Conservation (phyloP, 2,888 invertebrate species). For the Epirrhoe alternata region DNA sequence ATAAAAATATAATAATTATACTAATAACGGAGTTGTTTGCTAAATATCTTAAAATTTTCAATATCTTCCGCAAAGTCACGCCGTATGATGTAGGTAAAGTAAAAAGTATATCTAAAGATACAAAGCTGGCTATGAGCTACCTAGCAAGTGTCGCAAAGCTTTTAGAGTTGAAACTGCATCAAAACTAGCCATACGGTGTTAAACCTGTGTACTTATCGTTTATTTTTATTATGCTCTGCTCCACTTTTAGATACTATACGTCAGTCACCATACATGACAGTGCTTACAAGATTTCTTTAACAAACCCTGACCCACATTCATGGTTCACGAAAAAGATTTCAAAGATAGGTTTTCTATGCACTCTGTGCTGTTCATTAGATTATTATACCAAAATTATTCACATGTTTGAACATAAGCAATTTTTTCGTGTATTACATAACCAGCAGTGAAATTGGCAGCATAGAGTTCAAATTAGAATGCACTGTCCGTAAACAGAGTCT, state of each 20-base stretch:
- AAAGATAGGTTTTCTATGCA: constrained; percentile 45
- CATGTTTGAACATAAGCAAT: constrained; percentile 31
- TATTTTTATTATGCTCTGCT: constrained; percentile 23
- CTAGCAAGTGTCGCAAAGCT: background rate
- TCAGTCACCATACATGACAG: constrained; percentile 34
- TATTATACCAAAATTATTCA: constrained; percentile 34
- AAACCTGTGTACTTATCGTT: constrained; percentile 3
- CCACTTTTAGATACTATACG: constrained; percentile 30
- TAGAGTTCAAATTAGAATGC: constrained; percentile 81
- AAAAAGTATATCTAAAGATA: background rate
- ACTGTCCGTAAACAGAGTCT: constrained; percentile 65
- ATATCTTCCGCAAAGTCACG: too few species aligned
- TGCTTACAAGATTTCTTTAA: constrained; percentile 45
- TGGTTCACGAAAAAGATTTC: constrained; percentile 36
- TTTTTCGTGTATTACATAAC: constrained; percentile 70
- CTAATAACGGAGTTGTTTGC: too few species aligned
- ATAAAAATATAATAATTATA: too few species aligned
- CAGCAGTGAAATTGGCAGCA: constrained; percentile 73
- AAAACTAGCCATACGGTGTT: background rate
- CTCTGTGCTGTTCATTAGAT: constrained; percentile 16
- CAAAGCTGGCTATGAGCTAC: background rate
- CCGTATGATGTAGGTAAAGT: too few species aligned
- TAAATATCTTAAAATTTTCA: too few species aligned
- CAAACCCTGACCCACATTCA: constrained; percentile 49
- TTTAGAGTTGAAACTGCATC: background rate